Conservation (phyloP, 2,888 invertebrate species). For the Tricholauxania praeusta region DNA sequence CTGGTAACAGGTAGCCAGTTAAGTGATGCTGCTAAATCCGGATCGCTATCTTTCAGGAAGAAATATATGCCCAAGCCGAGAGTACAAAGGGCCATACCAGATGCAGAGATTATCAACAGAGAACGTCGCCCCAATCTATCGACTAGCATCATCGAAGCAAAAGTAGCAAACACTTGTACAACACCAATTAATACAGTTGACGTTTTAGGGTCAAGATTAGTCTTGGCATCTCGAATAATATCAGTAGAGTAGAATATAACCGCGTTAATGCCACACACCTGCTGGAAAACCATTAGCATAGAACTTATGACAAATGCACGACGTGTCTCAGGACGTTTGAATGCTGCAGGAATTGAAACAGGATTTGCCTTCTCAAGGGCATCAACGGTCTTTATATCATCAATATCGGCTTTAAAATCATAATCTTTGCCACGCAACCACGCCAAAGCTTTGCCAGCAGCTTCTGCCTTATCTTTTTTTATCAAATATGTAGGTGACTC, state of each 20-base stretch:
- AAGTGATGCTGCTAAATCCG: constrained; percentile 69
- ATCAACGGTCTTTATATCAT: constrained; percentile 72
- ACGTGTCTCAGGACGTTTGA: constrained; percentile 72
- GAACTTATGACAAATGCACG: constrained; percentile 80
- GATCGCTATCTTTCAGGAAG: constrained; percentile 63
- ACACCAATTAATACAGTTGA: constrained; percentile 85
- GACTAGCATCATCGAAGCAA: constrained; percentile 80
- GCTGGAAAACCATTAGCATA: constrained; percentile 90
- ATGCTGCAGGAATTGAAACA: constrained; percentile 71
- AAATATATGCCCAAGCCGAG: constrained; percentile 81
- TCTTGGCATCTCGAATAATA: constrained; percentile 74
- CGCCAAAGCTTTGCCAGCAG: constrained; percentile 77
- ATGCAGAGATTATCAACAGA: constrained; percentile 78
- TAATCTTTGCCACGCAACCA: constrained; percentile 81
- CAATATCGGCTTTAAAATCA: constrained; percentile 76
- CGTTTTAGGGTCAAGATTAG: constrained; percentile 72
- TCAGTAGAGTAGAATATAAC: constrained; percentile 82
- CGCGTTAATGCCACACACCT: constrained; percentile 86
- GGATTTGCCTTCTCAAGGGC: constrained; percentile 70
- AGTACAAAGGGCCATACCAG: constrained; percentile 78
- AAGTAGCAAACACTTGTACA: constrained; percentile 79
- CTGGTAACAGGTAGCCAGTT: constrained; percentile 82
- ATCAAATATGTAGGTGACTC: constrained; percentile 85
- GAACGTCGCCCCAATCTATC: constrained; percentile 85
- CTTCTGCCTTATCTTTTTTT: constrained; percentile 72